phyloP scores from a whole-genome alignment of 1,140 invertebrate species.

The Sesamia nonagrioides region DNA sequence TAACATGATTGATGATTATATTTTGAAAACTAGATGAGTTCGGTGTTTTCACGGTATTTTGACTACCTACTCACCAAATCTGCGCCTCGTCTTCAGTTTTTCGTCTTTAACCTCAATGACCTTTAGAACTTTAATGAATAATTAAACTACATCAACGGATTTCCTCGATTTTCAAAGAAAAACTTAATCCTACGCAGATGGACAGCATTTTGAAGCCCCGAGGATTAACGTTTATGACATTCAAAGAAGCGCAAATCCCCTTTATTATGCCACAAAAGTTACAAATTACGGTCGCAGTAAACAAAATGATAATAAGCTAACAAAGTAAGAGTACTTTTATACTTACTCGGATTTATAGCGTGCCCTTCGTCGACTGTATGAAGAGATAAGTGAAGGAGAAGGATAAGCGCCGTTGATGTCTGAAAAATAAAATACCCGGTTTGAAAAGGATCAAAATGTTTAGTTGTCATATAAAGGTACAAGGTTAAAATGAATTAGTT shows the following conservation, averaged over 20 bases:
- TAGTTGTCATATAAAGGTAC: not conserved
- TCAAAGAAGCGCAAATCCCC: slow-evolving; percentile 40
- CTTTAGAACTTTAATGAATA: not conserved
- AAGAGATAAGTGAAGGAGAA: slow-evolving; percentile 81
- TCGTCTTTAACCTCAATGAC: not conserved
- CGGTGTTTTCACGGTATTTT: no score
- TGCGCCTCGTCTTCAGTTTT: no score
- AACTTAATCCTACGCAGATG: slow-evolving; percentile 5
- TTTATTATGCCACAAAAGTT: slow-evolving; percentile 48
- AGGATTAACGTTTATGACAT: slow-evolving; percentile 39
- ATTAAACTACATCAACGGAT: not conserved
- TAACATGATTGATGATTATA: no score
- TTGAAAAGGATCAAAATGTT: slow-evolving; percentile 36
- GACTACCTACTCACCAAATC: no score
- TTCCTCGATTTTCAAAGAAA: slow-evolving; percentile 2
- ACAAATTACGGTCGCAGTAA: slow-evolving; percentile 47
- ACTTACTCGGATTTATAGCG: slow-evolving; percentile 84
- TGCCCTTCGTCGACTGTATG: slow-evolving; percentile 82
- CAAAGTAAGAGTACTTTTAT: slow-evolving; percentile 51
- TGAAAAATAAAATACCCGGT: slow-evolving; percentile 65
- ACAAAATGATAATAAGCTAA: slow-evolving; percentile 52
- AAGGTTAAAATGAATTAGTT: no score
- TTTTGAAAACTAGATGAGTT: no score
- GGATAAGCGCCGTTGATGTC: slow-evolving; percentile 74
- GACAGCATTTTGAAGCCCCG: not conserved